These are phyloP conservation scores for Coryphaenoides rupestris DNA, from an alignment of 2,113 vertebrate species.

Conservation along the genomic window DNA sequence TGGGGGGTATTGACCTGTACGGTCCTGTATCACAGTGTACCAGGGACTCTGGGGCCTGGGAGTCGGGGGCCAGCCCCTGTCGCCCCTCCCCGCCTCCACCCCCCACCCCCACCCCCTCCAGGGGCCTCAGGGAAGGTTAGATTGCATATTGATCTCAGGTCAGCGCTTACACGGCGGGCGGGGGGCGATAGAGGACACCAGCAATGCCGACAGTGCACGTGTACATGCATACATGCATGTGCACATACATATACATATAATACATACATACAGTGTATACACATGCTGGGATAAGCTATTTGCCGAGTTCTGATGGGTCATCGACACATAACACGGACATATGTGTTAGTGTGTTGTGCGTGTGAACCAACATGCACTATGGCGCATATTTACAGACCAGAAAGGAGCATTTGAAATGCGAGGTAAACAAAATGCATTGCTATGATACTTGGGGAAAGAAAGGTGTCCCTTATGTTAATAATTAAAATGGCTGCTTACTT, in stretches of 20 bases:
- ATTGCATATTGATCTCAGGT: conserved; percentile 70
- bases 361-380: too few relatives aligned
- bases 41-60: not conserved
- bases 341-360: too few relatives aligned
- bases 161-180: conserved; percentile 57
- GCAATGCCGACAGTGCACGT: conserved; percentile 25
- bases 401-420: too few relatives aligned
- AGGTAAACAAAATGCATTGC: too few relatives aligned
- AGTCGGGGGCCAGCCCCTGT: not conserved
- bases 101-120: conserved; percentile 13
- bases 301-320: not conserved
- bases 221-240: conserved; percentile 2
- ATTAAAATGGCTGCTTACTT: too few relatives aligned
- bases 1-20: not conserved
- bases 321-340: too few relatives aligned
- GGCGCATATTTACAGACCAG: too few relatives aligned
- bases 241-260: not conserved
- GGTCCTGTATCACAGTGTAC: not conserved
- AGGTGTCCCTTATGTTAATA: too few relatives aligned
- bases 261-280: not conserved
- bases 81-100: too few relatives aligned
- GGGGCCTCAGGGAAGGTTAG: conserved; percentile 58
- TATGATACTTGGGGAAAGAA: too few relatives aligned
- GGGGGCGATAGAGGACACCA: conserved; percentile 54
- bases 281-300: not conserved